phyloP scores from a whole-genome alignment of 2,888 invertebrate species.

The Onthophagus sagittarius region DNA sequence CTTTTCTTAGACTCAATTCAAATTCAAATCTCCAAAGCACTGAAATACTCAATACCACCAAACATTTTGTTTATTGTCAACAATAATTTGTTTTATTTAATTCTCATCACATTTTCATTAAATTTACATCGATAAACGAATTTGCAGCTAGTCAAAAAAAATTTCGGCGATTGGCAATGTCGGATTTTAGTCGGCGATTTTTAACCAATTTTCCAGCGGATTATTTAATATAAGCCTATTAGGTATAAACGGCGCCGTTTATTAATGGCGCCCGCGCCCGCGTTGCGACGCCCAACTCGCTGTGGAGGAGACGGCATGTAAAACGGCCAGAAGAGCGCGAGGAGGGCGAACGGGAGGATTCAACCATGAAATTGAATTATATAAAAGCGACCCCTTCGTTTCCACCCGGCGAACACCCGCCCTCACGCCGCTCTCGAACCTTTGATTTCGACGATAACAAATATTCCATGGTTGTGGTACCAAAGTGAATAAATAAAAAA shows the following conservation, averaged over 20 bases:
- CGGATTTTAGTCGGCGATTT: constrained; percentile 22
- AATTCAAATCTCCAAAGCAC: too few relatives aligned
- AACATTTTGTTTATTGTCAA: too few relatives aligned
- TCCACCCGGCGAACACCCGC: background rate
- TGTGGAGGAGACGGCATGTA: constrained; percentile 27
- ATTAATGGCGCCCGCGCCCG: constrained; percentile 35
- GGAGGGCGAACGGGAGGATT: constrained; percentile 42
- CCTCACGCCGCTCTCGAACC: background rate
- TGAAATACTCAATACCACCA: too few relatives aligned
- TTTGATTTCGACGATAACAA: constrained; percentile 4
- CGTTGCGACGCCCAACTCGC: constrained; percentile 10
- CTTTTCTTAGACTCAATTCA: too few relatives aligned
- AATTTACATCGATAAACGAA: too few relatives aligned
- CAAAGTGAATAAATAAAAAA: background rate
- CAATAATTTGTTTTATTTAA: too few relatives aligned
- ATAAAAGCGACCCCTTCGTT: constrained; percentile 39
- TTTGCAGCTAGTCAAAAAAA: too few relatives aligned
- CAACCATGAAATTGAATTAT: constrained; percentile 53
- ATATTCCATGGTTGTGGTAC: background rate
- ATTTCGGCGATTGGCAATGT: background rate
- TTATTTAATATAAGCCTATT: constrained; percentile 46
- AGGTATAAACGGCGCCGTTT: constrained; percentile 39
- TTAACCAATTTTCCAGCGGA: constrained; percentile 46
- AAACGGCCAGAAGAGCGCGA: constrained; percentile 36
- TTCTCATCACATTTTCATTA: too few relatives aligned